A percentile compares a stretch with the other conserved stretches of the same genome.
These are phyloP conservation scores for Halcyon chelicuti DNA, from an alignment of 2,797 vertebrate genomes.

Conservation along the genomic window DNA sequence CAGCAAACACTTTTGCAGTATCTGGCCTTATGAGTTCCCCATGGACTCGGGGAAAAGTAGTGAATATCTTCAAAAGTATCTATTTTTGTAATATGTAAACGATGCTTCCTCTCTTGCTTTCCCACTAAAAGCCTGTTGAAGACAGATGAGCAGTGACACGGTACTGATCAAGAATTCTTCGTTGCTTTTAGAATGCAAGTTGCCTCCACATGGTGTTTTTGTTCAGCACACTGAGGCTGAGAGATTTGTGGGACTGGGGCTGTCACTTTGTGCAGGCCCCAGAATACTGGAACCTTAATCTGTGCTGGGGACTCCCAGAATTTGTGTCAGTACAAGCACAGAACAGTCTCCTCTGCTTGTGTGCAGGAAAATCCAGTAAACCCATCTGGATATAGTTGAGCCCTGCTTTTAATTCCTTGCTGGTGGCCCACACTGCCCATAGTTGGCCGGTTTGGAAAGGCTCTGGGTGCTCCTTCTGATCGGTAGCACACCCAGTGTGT, in stretches of 20 bases:
- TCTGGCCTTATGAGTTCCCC: not conserved
- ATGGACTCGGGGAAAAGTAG: not conserved
- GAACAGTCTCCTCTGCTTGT: not conserved
- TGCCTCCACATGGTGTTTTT: not conserved
- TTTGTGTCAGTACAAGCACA: not conserved
- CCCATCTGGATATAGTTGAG: not conserved
- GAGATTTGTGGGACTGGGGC: not conserved
- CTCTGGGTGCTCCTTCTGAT: not conserved
- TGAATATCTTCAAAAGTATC: not conserved
- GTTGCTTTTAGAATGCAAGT: not conserved
- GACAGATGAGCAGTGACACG: not conserved
- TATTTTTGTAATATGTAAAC: not conserved
- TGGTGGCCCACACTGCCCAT: not conserved
- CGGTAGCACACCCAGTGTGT: not conserved
- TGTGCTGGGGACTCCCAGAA: not conserved
- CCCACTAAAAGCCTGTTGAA: not conserved
- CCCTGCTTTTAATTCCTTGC: not conserved
- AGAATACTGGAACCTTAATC: not conserved
- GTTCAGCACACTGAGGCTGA: not conserved
- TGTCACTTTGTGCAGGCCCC: not conserved
- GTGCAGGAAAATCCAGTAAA: constrained; percentile 11
- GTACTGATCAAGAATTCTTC: accelerated
- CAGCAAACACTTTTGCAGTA: not conserved
- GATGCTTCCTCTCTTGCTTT: not conserved
- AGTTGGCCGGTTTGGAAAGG: not conserved